phyloP scores from a whole-genome alignment of 2,113 vertebrate species.

The Odobenus rosmarus region DNA sequence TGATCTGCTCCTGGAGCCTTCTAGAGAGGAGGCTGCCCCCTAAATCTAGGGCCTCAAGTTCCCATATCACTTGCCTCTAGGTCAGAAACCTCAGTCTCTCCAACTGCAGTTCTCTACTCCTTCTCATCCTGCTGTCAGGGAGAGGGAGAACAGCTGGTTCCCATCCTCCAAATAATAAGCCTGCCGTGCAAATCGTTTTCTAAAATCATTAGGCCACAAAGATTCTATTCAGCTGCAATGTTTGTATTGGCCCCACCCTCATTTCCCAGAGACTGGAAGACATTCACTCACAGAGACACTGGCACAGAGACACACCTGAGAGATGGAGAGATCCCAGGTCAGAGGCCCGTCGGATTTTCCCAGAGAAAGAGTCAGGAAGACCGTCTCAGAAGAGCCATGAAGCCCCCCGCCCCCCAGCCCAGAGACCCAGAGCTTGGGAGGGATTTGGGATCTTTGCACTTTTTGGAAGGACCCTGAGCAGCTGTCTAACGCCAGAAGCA shows the following conservation, averaged over 20 bases:
- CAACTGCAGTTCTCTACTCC: constrained; percentile 15
- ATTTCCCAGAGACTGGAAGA: constrained; percentile 69
- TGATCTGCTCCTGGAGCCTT: neutral
- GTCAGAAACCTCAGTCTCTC: constrained; percentile 49
- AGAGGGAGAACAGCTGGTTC: constrained; percentile 74
- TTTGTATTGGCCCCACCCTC: constrained; percentile 66
- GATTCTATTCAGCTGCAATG: constrained; percentile 77
- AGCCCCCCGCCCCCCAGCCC: neutral
- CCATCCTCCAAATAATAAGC: constrained; percentile 76
- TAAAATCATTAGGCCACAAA: constrained; percentile 80
- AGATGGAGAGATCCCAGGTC: neutral
- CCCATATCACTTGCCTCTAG: neutral
- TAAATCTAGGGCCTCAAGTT: neutral
- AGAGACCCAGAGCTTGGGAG: neutral
- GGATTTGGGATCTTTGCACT: constrained; percentile 29
- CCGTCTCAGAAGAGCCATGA: neutral
- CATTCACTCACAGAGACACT: constrained; percentile 57
- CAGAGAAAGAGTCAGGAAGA: neutral
- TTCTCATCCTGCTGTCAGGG: constrained; percentile 67
- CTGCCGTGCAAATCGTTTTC: constrained; percentile 70
- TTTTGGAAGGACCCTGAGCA: constrained; percentile 28
- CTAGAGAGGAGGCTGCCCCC: neutral
- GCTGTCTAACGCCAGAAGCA: neutral
- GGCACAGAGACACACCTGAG: neutral
- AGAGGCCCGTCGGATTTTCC: constrained; percentile 17